Evolutionary conservation across 2,113 vertebrate genomes (phyloP), one percentile per base, ranked within the genome.

Genomic region (Lepisosteus osseus): DNA sequence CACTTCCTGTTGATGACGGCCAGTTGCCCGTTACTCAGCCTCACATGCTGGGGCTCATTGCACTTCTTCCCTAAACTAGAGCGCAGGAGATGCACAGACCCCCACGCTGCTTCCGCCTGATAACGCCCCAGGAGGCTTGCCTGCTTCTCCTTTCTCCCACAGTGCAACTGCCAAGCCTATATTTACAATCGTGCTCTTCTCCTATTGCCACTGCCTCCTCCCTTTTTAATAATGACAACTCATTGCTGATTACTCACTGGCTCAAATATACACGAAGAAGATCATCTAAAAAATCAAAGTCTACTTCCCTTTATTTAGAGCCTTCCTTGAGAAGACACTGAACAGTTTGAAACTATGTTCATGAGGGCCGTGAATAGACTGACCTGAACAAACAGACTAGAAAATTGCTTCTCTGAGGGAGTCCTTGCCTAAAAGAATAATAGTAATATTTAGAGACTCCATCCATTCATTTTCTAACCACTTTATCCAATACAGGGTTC

Each of bases 1-100:
- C 66, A 83, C 86, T 78, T 81, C 76, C 74, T 80, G 77, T 83
- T 69, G 73, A 70, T 69, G 68, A 67, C 11, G 61, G 69, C 55
- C 61, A 69, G 69, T 47, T 79, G 74, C 71, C 74, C 67, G 72
- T 78, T 77, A 70, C 72, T 59, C 74, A 75, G 72, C 43, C 73
- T 64, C 70, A 54, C 82, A 68, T 72, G 72, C 17, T 61, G 54
- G 62, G 54, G 57, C 40, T 72, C 54, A 15, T 62, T 17, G 75
- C 72, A 72, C 80, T 79, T 77, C 80, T 82, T 74, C 76, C 67
- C 68, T 61, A 82, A 79, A 77, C 74, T 54, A 72, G 43, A 42
- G 67, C 55, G 64, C 68, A 61, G 64, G 57, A 62, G 29, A 69
- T 68, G 71, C 47, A 29, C 42, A 71, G 45, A 2, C 14, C 12